Conservation (phyloP, 2,113 vertebrate species). For the Myotis yumanensis region DNA sequence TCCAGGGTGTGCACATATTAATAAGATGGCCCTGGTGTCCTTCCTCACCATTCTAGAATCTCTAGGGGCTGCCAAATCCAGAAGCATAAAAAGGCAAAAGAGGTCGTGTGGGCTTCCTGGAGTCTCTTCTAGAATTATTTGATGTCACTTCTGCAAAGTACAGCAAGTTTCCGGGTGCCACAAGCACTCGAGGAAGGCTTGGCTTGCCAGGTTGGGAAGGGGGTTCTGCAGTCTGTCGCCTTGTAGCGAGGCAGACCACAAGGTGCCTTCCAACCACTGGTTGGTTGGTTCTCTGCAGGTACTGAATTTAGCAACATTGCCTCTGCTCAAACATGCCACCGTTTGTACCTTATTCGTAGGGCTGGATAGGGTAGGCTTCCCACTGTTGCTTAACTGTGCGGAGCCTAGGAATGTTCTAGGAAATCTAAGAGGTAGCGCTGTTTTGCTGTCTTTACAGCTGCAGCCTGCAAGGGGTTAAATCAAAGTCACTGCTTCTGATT, state of each 20-base stretch:
- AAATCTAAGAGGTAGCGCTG: background rate
- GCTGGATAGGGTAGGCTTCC: background rate
- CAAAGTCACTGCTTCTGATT: slow-evolving; percentile 60
- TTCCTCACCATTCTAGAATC: slow-evolving; percentile 65
- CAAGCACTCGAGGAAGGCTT: slow-evolving; percentile 54
- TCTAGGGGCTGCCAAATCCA: slow-evolving; percentile 75
- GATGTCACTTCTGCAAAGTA: slow-evolving; percentile 78
- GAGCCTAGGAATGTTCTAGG: background rate
- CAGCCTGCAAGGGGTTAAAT: slow-evolving; percentile 68
- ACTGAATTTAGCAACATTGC: slow-evolving; percentile 71
- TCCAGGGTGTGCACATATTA: slow-evolving; percentile 74
- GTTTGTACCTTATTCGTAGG: slow-evolving; percentile 65
- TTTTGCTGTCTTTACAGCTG: slow-evolving; percentile 37
- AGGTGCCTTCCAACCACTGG: slow-evolving; percentile 67
- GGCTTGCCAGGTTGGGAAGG: slow-evolving; percentile 47
- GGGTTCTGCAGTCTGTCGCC: slow-evolving; percentile 56
- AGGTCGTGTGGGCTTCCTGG: slow-evolving; percentile 76
- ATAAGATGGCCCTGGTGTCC: slow-evolving; percentile 72
- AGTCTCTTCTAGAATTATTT: slow-evolving; percentile 73
- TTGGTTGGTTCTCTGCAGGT: slow-evolving; percentile 65
- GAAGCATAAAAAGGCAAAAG: slow-evolving; percentile 76
- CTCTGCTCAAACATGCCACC: slow-evolving; percentile 73
- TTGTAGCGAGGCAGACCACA: slow-evolving; percentile 71
- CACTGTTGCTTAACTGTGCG: background rate
- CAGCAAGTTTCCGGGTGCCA: slow-evolving; percentile 77